Conservation (phyloP, 2,888 invertebrate genomes). For the Syritta pipiens region DNA sequence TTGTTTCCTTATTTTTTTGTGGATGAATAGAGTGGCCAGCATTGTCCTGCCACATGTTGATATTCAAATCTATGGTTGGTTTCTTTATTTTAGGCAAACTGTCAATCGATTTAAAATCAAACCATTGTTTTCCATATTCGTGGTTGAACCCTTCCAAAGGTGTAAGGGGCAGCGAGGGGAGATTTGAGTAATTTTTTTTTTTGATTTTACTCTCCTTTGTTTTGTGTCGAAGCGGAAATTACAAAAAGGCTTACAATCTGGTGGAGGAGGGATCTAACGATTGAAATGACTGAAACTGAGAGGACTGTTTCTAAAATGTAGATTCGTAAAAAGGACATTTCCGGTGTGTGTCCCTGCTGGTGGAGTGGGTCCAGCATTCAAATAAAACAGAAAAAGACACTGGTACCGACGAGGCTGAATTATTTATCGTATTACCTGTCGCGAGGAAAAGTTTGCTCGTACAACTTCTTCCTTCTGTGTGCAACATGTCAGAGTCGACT, state of each 20-base stretch:
- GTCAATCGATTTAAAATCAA: constrained; percentile 69
- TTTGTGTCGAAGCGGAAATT: constrained; percentile 65
- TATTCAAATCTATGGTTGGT: constrained; percentile 57
- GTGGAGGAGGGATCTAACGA: constrained; percentile 38
- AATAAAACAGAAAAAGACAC: constrained; percentile 12
- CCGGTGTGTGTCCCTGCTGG: constrained; percentile 64
- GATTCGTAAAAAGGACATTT: constrained; percentile 69
- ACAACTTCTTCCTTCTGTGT: constrained; percentile 31
- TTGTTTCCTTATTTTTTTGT: constrained; percentile 28
- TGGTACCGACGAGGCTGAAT: constrained; percentile 40
- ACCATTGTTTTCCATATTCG: constrained; percentile 58
- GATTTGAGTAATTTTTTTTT: too few relatives aligned
- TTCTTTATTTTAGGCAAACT: constrained; percentile 66
- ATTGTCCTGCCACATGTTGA: constrained; percentile 69
- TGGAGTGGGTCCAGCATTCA: constrained; percentile 22
- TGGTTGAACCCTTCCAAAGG: constrained; percentile 50
- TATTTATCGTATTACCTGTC: constrained; percentile 37
- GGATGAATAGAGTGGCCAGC: constrained; percentile 22
- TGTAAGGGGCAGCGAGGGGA: background rate
- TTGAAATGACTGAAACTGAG: constrained; percentile 50
- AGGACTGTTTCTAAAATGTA: constrained; percentile 67
- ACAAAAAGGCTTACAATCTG: constrained; percentile 59
- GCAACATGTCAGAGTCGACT: constrained; percentile 2
- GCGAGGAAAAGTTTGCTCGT: constrained; percentile 19
- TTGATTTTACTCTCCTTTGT: constrained; percentile 41